Conservation (phyloP, 2,888 invertebrate species). For the Mimas tiliae region DNA sequence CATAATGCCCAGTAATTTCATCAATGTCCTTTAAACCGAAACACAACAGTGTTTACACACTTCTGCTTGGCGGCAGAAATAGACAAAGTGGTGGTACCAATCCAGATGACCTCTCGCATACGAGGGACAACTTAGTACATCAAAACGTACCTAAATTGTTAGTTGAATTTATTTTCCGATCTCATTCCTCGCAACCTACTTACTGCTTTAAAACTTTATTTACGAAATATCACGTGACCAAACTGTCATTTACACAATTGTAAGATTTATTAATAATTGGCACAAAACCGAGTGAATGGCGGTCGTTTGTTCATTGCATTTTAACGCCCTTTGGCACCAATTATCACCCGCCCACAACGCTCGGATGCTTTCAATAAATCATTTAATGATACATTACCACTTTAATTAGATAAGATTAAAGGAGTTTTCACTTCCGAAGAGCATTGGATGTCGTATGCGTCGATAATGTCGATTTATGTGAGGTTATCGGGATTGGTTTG, state of each 20-base stretch:
- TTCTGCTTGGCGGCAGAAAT: too few relatives aligned
- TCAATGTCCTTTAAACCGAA: too few relatives aligned
- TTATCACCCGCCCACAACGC: conserved; percentile 50
- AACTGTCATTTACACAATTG: conserved; percentile 11
- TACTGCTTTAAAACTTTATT: neutral
- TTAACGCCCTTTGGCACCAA: conserved; percentile 60
- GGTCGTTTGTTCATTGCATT: conserved; percentile 43
- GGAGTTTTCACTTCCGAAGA: neutral
- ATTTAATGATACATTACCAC: conserved; percentile 39
- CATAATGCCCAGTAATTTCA: too few relatives aligned
- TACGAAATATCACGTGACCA: neutral
- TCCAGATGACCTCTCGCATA: too few relatives aligned
- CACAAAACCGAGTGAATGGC: conserved; percentile 23
- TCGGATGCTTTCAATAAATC: conserved; percentile 39
- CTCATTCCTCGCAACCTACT: neutral
- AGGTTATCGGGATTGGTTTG: conserved; percentile 20
- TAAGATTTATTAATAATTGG: conserved; percentile 25
- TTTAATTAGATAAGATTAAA: conserved; percentile 31
- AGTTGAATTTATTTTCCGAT: neutral
- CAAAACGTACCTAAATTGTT: too few relatives aligned
- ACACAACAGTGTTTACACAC: too few relatives aligned
- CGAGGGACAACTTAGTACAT: too few relatives aligned
- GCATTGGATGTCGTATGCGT: conserved; percentile 33
- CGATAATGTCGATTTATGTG: conserved; percentile 31
- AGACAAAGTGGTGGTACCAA: too few relatives aligned